Base-by-base conservation (phyloP, 1,140 invertebrate genomes). In the Venustaconcha ellipsiformis region DNA sequence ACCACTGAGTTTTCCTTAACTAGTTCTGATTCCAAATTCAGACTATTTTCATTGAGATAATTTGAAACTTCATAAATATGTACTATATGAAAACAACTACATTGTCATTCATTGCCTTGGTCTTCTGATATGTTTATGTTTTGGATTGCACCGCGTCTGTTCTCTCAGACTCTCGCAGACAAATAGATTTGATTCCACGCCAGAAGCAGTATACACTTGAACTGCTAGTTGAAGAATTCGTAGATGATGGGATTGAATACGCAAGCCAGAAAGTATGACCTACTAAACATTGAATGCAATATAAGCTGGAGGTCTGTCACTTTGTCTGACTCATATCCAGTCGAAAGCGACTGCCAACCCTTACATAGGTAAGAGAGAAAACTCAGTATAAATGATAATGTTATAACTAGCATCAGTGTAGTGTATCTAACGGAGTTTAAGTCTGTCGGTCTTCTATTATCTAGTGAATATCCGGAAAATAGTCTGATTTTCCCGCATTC, bases 221-320 rank as follows among this genome's bases (percentile, higher is more conserved):
- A 83, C 37, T 80, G 78, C 23, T 78, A 74, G 63, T 83, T 83
- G 18, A 81, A 71, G 60, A 83, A 83, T 62, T 79, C 82, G 59
- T 83, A 83, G 11, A 78, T 78, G 4, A 83, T 23, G 0, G 82
- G 82, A 59, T 83, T 83, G 17, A 76, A 64, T 0, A 79, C 78
- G 64, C 77, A 78, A n/a, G 75, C 80, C 6, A 83, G 69, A 17
- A 83, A 72, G 71, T 79, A 83, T 13, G 82, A 80, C 23, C 82
- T 59, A 12, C 80, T 18, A 5, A 74, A 74, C 60, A 83, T 78
- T 67, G 80, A 78, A 68, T 81, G 80, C 14, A 74, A 78, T 11
- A 83, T 74, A n/a, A 80, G 70, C 65, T 69, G 67, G 18, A 58
- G 30, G 18, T 78, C 66, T 2, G 74, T 69, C 23, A 82, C 5